Percentiles rank a stretch among this genome's conserved stretches.
Evolutionary conservation across 2,113 vertebrate species (phyloP).

Genomic region (Chauna torquata): DNA sequence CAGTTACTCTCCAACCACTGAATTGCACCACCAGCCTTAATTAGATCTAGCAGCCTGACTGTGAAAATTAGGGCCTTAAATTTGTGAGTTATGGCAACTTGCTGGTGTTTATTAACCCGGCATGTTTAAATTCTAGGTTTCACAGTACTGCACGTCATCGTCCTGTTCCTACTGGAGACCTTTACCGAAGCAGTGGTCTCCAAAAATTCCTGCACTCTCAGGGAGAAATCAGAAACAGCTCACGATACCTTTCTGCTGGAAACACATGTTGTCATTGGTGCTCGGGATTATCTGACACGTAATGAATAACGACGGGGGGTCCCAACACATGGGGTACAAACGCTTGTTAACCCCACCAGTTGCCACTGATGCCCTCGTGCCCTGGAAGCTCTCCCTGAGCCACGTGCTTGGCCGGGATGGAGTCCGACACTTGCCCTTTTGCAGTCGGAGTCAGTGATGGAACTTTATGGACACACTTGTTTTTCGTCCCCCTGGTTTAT

Average conservation of each 20-base stretch:
- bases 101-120: conserved; percentile 21
- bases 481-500: not conserved
- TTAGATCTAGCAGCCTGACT: conserved; percentile 37
- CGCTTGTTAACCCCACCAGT: not conserved
- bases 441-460: not conserved
- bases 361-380: not conserved
- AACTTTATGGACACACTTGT: no score
- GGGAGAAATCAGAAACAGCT: not conserved
- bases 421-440: not conserved
- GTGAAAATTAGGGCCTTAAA: conserved; percentile 65
- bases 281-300: not conserved
- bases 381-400: not conserved
- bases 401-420: not conserved
- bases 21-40: conserved; percentile 49
- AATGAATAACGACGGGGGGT: not conserved
- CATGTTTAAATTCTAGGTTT: conserved; percentile 13
- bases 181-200: not conserved
- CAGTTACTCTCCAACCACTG: conserved; percentile 5
- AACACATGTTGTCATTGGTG: rapidly evolving
- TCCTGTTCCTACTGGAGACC: not conserved
- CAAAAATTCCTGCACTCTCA: not conserved
- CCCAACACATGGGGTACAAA: rapidly evolving
- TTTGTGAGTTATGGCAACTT: conserved; percentile 29
- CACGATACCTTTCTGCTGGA: not conserved
- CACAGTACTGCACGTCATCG: not conserved